Evolutionary conservation across 2,113 vertebrate species (phyloP).

Genomic region (Thomomys bottae): DNA sequence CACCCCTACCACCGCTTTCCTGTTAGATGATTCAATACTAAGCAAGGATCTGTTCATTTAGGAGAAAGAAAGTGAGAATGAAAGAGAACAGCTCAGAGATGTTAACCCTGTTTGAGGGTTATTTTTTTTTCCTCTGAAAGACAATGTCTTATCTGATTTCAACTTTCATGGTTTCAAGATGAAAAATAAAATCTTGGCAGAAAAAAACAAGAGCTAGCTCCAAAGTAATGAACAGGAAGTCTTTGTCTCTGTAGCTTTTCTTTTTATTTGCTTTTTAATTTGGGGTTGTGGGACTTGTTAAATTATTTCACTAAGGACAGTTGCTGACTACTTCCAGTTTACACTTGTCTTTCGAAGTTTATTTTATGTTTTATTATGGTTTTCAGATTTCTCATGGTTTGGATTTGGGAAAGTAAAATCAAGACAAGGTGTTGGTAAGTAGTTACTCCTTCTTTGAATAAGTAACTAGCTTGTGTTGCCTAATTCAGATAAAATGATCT

Average conservation of each 20-base stretch:
- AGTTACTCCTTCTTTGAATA: constrained; percentile 76
- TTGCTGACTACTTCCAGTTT: constrained; percentile 59
- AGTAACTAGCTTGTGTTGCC: constrained; percentile 76
- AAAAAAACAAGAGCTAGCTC: constrained; percentile 43
- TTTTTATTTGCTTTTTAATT: not conserved
- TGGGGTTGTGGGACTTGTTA: not conserved
- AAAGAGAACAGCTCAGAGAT: not conserved
- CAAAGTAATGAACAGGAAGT: constrained; percentile 35
- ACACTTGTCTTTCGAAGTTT: constrained; percentile 54
- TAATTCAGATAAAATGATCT: constrained; percentile 69
- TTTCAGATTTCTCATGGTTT: constrained; percentile 75
- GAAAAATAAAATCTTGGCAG: constrained; percentile 56
- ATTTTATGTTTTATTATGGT: constrained; percentile 75
- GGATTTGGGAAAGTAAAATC: constrained; percentile 80
- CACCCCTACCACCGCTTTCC: not conserved
- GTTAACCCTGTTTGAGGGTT: not conserved
- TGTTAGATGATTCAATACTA: not conserved
- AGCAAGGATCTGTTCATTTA: not conserved
- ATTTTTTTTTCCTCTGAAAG: not conserved
- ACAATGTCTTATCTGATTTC: constrained; percentile 38
- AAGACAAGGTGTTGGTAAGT: constrained; percentile 79
- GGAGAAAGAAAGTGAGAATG: not conserved
- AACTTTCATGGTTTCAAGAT: constrained; percentile 32
- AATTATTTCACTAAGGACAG: constrained; percentile 6
- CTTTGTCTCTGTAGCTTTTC: not conserved